Percentiles rank a stretch among this genome's conserved stretches.
Evolutionary conservation across 1,140 invertebrate genomes (phyloP).

Genomic region (Leucophenga varia): DNA sequence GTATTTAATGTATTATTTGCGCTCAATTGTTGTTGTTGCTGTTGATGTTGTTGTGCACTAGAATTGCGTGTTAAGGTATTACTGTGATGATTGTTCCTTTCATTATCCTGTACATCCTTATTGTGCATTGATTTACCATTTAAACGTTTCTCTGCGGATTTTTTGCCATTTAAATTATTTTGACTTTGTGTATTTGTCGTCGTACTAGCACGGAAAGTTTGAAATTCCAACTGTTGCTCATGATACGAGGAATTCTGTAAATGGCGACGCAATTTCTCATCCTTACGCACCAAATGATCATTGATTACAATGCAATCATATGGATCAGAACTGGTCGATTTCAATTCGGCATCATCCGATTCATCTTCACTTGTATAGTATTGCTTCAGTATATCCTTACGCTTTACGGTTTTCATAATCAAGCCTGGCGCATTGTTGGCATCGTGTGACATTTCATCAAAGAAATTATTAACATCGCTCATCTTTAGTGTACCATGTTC

Average conservation of each 20-base stretch:
- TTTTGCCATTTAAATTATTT: conserved; percentile 20
- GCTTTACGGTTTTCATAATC: conserved; percentile 68
- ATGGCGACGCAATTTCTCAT: conserved; percentile 54
- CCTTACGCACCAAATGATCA: conserved; percentile 66
- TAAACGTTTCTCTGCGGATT: conserved; percentile 13
- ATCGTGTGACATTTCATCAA: conserved; percentile 59
- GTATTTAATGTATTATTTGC: conserved; percentile 12
- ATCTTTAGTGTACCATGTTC: conserved; percentile 50
- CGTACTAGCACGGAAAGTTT: conserved; percentile 55
- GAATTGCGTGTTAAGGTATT: conserved; percentile 42
- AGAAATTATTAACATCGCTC: conserved; percentile 52
- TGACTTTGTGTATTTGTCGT: conserved; percentile 24
- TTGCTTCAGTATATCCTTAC: conserved; percentile 69
- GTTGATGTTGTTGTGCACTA: no score
- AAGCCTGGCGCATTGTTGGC: conserved; percentile 59
- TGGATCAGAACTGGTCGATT: conserved; percentile 68
- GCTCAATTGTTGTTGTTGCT: conserved; percentile 5
- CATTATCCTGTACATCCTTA: conserved; percentile 37
- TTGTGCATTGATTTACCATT: conserved; percentile 18
- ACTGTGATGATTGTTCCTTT: conserved; percentile 6
- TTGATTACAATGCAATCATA: conserved; percentile 74
- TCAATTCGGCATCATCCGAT: conserved; percentile 53
- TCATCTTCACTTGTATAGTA: conserved; percentile 61
- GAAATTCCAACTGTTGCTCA: conserved; percentile 58
- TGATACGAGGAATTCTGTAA: conserved; percentile 44